A percentile compares a stretch with the other conserved stretches of the same genome.
These are phyloP conservation scores for Gila orcuttii DNA, from an alignment of 2,113 vertebrate species.

Conservation along the genomic window DNA sequence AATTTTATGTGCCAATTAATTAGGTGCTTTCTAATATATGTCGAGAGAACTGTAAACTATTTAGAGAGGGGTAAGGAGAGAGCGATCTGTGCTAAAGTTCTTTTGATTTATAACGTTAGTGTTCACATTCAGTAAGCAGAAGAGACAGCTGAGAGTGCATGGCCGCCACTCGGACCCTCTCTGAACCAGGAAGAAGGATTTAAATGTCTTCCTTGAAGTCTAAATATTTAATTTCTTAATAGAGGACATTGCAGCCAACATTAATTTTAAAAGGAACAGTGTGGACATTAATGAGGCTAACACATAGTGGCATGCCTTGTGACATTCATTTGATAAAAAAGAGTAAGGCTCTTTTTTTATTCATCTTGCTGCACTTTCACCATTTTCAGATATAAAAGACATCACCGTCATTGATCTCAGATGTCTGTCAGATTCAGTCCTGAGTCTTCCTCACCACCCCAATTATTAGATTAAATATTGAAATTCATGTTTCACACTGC, in stretches of 20 bases:
- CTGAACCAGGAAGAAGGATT: slow-evolving; percentile 57
- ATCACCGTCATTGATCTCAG: neutral
- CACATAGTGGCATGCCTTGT: slow-evolving; percentile 57
- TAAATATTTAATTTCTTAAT: slow-evolving; percentile 72
- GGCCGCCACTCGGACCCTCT: slow-evolving; percentile 27
- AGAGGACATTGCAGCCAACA: slow-evolving; percentile 62
- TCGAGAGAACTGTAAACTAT: slow-evolving; percentile 63
- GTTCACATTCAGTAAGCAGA: slow-evolving; percentile 58
- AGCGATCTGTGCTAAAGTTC: slow-evolving; percentile 56
- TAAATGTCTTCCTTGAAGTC: slow-evolving; percentile 61
- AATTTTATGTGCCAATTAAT: slow-evolving; percentile 68
- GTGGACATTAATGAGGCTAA: slow-evolving; percentile 65
- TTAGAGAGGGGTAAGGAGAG: slow-evolving; percentile 58
- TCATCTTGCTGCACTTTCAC: slow-evolving; percentile 18
- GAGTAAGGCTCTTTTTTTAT: neutral
- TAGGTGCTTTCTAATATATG: slow-evolving; percentile 66
- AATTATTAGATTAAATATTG: neutral
- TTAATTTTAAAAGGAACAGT: slow-evolving; percentile 62
- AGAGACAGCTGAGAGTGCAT: slow-evolving; percentile 50
- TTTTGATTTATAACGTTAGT: slow-evolving; percentile 56
- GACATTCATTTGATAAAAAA: slow-evolving; percentile 60
- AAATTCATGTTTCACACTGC: neutral
- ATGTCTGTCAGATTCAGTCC: too few relatives aligned
- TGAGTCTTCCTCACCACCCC: neutral
- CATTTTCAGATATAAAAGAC: slow-evolving; percentile 13